Conservation (phyloP, 2,113 vertebrate genomes). For the Cyanoramphus novaezelandiae region DNA sequence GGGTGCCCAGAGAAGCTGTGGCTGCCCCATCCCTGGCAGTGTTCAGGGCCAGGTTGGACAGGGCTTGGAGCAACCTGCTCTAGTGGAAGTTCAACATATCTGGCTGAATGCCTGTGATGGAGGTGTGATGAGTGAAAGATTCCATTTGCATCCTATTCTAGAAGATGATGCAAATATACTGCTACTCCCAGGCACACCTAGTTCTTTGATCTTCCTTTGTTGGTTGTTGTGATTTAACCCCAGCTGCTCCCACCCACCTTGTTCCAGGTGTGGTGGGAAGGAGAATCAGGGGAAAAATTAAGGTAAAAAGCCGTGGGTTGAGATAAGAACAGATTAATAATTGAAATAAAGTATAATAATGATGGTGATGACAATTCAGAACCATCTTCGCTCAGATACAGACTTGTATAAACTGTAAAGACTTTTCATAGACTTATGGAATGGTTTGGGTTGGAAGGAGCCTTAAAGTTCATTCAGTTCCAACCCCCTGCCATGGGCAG, state of each 20-base stretch:
- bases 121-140: accelerated
- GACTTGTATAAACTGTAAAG: not conserved
- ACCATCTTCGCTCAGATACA: not conserved
- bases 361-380: too few species aligned
- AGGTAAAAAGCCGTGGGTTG: not conserved
- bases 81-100: not conserved
- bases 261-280: not conserved
- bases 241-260: not conserved
- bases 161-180: not conserved
- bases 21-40: not conserved
- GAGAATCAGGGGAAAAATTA: not conserved
- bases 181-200: not conserved
- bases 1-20: not conserved
- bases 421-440: not conserved
- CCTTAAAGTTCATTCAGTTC: not conserved
- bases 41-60: not conserved
- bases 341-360: not conserved
- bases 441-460: not conserved
- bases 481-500: too few species aligned
- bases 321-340: not conserved
- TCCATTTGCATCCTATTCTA: not conserved
- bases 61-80: not conserved
- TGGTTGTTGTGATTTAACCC: not conserved
- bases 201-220: not conserved
- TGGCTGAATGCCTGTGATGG: not conserved